These are phyloP conservation scores for Trachymyrmex cornetzi DNA, from an alignment of 1,140 invertebrate genomes.

Conservation along the genomic window DNA sequence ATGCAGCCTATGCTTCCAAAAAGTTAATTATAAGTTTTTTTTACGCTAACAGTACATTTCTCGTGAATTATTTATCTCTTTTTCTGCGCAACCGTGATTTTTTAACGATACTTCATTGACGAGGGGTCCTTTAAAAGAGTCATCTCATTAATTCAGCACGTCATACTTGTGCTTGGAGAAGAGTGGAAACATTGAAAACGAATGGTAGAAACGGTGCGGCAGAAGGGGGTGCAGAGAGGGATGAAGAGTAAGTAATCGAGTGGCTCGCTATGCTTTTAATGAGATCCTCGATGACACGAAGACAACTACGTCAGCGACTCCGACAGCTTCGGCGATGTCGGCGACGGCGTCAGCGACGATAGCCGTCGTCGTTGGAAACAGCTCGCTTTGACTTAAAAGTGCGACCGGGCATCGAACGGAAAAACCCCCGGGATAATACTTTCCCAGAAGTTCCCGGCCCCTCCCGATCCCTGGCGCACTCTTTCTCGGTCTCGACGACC, in stretches of 20 bases:
- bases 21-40: not conserved
- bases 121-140: slow-evolving; percentile 67
- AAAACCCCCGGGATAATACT: slow-evolving; percentile 77
- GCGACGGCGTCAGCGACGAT: slow-evolving; percentile 24
- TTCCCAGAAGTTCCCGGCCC: slow-evolving; percentile 64
- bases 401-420: slow-evolving; percentile 72
- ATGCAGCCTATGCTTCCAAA: no score
- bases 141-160: slow-evolving; percentile 78
- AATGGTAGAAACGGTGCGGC: slow-evolving; percentile 25
- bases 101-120: slow-evolving; percentile 72
- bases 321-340: slow-evolving; percentile 14
- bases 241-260: slow-evolving; percentile 74
- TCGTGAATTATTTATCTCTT: not conserved
- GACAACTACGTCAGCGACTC: slow-evolving; percentile 51
- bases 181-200: slow-evolving; percentile 30
- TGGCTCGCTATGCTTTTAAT: slow-evolving; percentile 79
- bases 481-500: slow-evolving; percentile 68
- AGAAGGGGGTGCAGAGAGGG: not conserved
- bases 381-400: slow-evolving; percentile 73
- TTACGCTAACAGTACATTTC: not conserved
- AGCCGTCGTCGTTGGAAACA: slow-evolving; percentile 46
- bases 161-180: slow-evolving; percentile 58
- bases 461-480: slow-evolving; percentile 20
- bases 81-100: slow-evolving; percentile 19
- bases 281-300: slow-evolving; percentile 79